Evolutionary conservation across 2,113 vertebrate species (phyloP).

Genomic region (Trematocara zebra): DNA sequence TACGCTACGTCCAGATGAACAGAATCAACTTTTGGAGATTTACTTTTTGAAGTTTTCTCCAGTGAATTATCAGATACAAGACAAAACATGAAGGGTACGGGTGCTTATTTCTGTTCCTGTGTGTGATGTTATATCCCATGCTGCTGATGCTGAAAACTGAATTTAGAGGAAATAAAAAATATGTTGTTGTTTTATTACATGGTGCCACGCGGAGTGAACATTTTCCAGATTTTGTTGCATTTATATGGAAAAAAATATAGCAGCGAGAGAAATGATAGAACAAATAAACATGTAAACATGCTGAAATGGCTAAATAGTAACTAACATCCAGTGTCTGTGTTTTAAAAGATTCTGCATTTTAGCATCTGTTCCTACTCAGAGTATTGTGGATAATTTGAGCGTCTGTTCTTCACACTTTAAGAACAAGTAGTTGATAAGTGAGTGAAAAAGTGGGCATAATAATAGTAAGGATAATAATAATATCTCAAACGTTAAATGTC

Average conservation of each 20-base stretch:
- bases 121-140: not conserved
- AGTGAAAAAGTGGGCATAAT: not conserved
- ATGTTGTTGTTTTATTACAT: not conserved
- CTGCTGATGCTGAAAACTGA: not conserved
- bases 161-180: not conserved
- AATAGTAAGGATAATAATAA: accelerated
- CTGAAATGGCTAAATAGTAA: not conserved
- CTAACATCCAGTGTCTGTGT: not conserved
- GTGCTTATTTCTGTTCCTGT: not conserved
- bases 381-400: not conserved
- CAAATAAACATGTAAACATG: not conserved
- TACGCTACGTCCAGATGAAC: too few relatives aligned
- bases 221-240: not conserved
- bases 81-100: not conserved
- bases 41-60: too few relatives aligned
- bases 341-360: accelerated
- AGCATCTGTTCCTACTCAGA: not conserved
- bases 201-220: not conserved
- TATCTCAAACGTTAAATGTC: not conserved
- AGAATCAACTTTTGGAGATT: too few relatives aligned
- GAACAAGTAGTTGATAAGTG: not conserved
- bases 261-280: not conserved
- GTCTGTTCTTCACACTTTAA: not conserved
- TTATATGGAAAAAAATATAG: not conserved
- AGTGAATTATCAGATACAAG: not conserved